Conservation (phyloP, 1,140 invertebrate species). For the Wasmannia auropunctata region DNA sequence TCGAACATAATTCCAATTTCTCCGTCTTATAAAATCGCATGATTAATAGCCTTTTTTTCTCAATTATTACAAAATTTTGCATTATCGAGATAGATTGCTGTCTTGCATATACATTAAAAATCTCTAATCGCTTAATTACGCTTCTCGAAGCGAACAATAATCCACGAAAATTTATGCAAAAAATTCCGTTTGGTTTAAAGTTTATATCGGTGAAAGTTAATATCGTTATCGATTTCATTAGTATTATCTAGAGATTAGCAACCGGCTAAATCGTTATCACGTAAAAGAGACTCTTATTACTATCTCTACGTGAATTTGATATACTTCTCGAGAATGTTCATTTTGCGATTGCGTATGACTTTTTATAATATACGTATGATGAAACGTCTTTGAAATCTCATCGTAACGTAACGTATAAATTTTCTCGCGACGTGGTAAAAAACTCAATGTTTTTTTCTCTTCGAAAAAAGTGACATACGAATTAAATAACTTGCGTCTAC, state of each 20-base stretch:
- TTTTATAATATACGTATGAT: neutral
- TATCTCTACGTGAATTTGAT: constrained; percentile 35
- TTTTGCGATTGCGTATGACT: neutral
- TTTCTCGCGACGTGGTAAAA: neutral
- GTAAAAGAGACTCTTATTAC: neutral
- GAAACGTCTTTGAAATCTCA: neutral
- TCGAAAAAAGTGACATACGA: neutral
- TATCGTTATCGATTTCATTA: constrained; percentile 45
- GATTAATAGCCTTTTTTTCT: neutral
- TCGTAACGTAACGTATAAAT: neutral
- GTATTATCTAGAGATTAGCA: constrained; percentile 49
- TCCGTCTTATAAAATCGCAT: neutral
- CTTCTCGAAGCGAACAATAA: neutral
- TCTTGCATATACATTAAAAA: neutral
- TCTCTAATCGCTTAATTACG: neutral
- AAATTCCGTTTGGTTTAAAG: constrained; percentile 8
- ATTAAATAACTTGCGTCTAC: neutral
- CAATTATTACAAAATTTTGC: constrained; percentile 6
- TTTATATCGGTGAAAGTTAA: constrained; percentile 62
- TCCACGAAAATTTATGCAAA: neutral
- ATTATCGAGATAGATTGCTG: neutral
- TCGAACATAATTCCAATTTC: neutral
- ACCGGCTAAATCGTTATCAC: constrained; percentile 42
- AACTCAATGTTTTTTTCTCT: too few relatives aligned
- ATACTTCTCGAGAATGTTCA: constrained; percentile 22